Evolutionary conservation across 2,113 vertebrate species (phyloP).

Genomic region (Pungitius pungitius): DNA sequence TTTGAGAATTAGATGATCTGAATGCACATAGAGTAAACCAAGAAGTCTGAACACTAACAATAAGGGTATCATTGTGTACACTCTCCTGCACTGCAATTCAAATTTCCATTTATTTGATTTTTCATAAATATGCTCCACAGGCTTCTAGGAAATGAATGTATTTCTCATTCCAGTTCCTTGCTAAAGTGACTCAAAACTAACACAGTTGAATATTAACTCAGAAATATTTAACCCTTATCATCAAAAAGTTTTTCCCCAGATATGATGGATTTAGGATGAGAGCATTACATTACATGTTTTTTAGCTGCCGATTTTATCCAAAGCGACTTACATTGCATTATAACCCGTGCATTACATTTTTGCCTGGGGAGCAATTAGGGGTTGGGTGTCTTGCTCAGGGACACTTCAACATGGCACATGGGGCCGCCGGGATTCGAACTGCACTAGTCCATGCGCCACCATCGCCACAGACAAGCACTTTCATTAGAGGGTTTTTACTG

Average conservation of each 20-base stretch:
- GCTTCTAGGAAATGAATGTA: background rate
- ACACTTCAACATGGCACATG: too few species aligned
- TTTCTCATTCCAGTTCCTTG: background rate
- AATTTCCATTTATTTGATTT: background rate
- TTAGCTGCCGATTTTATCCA: too few species aligned
- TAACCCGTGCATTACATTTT: too few species aligned
- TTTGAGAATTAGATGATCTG: constrained; percentile 12
- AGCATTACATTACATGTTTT: constrained; percentile 12
- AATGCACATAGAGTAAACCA: constrained; percentile 6
- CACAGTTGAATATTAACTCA: constrained; percentile 1
- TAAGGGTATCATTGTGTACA: background rate
- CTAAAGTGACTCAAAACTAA: background rate
- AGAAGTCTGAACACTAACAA: background rate
- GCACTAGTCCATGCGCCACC: too few species aligned
- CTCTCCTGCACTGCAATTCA: constrained; percentile 1
- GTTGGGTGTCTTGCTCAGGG: too few species aligned
- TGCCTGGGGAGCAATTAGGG: too few species aligned
- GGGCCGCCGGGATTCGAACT: too few species aligned
- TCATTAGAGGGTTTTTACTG: background rate
- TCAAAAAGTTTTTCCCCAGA: constrained; percentile 10
- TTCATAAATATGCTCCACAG: background rate
- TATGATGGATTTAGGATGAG: too few species aligned
- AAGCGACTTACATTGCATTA: too few species aligned
- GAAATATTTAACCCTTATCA: constrained; percentile 5
- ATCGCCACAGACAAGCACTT: too few species aligned